Evolutionary conservation across 1,140 invertebrate species (phyloP).

Genomic region (Euwallacea fornicatus): DNA sequence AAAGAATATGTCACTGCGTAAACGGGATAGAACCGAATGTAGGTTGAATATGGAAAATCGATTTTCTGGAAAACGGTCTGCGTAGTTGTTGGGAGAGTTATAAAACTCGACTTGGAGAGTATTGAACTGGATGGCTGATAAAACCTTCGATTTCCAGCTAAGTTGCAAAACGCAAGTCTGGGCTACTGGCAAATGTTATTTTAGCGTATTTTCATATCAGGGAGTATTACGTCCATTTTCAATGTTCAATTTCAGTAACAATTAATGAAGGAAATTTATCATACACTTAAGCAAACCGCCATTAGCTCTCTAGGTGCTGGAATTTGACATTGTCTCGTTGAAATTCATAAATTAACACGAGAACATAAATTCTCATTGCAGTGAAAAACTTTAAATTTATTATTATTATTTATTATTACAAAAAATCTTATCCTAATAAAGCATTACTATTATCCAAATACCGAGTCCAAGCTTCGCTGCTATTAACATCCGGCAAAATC

Average conservation of each 20-base stretch:
- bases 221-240: no score
- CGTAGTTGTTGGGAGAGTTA: no score
- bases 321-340: not conserved
- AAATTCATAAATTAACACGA: not conserved
- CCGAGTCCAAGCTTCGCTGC: slow-evolving; percentile 44
- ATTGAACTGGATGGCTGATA: no score
- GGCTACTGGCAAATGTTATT: no score
- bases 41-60: slow-evolving; percentile 10
- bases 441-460: slow-evolving; percentile 42
- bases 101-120: no score
- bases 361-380: not conserved
- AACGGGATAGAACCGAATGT: not conserved
- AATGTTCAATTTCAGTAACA: no score
- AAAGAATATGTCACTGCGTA: no score
- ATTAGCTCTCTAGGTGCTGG: not conserved
- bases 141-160: no score
- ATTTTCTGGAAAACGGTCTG: not conserved
- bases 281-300: no score
- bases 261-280: no score
- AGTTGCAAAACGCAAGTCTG: no score
- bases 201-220: no score
- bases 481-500: slow-evolving; percentile 44
- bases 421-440: slow-evolving; percentile 1
- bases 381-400: not conserved
- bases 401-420: slow-evolving; percentile 4